Evolutionary conservation across 2,888 invertebrate genomes (phyloP).

Genomic region (Epistrophe eligans): DNA sequence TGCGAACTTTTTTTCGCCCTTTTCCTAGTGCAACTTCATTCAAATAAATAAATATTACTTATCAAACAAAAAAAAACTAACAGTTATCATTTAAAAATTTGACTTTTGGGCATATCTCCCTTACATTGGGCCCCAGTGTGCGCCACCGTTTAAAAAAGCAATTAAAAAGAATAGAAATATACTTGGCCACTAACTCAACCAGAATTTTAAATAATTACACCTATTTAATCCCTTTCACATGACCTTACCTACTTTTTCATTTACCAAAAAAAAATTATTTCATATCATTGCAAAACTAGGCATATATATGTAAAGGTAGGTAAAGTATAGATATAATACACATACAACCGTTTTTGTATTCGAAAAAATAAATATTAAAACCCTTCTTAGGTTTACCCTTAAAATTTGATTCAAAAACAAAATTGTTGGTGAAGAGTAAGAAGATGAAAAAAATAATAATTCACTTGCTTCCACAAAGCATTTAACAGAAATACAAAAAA

Average conservation of each 20-base stretch:
- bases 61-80: no score
- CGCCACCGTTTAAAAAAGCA: neutral
- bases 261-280: neutral
- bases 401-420: conserved; percentile 45
- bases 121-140: no score
- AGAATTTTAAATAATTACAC: conserved; percentile 33
- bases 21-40: no score
- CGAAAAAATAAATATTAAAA: neutral
- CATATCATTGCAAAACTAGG: neutral
- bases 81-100: no score
- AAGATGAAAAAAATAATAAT: neutral
- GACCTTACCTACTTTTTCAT: conserved; percentile 13
- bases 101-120: no score
- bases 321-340: neutral
- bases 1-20: no score
- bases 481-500: conserved; percentile 1
- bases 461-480: conserved; percentile 22
- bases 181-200: neutral
- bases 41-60: no score
- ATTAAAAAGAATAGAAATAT: neutral
- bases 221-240: conserved; percentile 42
- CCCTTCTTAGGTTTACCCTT: neutral
- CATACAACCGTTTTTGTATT: neutral
- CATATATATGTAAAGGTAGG: neutral
- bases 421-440: neutral